These are phyloP conservation scores for Meganola albula DNA, from an alignment of 2,888 invertebrate species.

Conservation along the genomic window DNA sequence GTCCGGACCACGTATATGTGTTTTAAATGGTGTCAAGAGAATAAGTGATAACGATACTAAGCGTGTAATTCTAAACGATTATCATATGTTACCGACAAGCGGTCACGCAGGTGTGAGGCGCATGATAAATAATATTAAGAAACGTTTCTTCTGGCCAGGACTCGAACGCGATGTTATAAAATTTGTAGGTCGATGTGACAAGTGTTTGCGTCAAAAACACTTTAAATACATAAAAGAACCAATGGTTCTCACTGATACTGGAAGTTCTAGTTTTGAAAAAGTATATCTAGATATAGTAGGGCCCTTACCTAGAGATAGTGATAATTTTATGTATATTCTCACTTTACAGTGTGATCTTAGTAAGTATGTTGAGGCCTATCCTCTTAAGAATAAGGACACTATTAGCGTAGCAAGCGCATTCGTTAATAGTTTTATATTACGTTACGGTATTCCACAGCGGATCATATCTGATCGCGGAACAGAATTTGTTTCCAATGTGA, in stretches of 20 bases:
- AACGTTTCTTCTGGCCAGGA: not conserved
- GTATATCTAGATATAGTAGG: conserved; percentile 18
- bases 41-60: not conserved
- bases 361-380: conserved; percentile 6
- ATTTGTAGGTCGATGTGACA: not conserved
- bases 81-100: not conserved
- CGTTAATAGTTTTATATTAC: conserved; percentile 6
- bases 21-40: not conserved
- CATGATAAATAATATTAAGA: not conserved
- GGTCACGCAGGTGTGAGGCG: conserved; percentile 4
- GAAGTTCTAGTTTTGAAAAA: conserved; percentile 13
- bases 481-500: conserved; percentile 11
- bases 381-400: not conserved
- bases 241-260: conserved; percentile 13
- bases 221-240: conserved; percentile 9
- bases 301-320: conserved; percentile 13
- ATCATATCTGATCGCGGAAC: conserved; percentile 8
- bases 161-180: too few species aligned
- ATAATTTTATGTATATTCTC: conserved; percentile 11
- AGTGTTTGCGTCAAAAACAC: conserved; percentile 6
- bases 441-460: conserved; percentile 2
- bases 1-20: not conserved
- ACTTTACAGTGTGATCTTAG: conserved; percentile 12
- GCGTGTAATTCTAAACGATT: not conserved
- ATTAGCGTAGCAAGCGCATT: conserved; percentile 3